Conservation (phyloP, 2,888 invertebrate species). For the Tuberolachnus salignus region DNA sequence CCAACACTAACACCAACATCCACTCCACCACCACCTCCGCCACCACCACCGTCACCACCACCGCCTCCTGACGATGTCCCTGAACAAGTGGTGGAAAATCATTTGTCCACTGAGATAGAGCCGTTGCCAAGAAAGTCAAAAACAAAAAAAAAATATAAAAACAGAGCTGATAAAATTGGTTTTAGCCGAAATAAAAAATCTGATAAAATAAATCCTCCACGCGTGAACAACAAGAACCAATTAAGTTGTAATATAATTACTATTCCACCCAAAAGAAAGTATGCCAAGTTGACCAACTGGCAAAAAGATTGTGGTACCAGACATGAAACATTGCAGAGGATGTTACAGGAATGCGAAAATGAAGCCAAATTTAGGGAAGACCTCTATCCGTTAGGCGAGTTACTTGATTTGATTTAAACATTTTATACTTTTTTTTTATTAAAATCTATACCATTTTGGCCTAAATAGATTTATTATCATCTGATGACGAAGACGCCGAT, state of each 20-base stretch:
- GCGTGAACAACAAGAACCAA: constrained; percentile 26
- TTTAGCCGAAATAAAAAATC: constrained; percentile 16
- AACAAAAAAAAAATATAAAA: constrained; percentile 58
- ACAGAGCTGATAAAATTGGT: constrained; percentile 25
- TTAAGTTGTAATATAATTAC: constrained; percentile 44
- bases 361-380: constrained; percentile 60
- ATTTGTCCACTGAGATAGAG: constrained; percentile 1
- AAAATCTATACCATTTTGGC: not conserved
- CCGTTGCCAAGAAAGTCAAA: constrained; percentile 57
- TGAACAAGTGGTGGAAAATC: constrained; percentile 29
- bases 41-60: constrained; percentile 2
- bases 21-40: too few relatives aligned
- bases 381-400: constrained; percentile 62
- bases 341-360: constrained; percentile 63
- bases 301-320: constrained; percentile 60
- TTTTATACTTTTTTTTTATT: not conserved
- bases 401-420: constrained; percentile 3
- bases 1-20: too few relatives aligned
- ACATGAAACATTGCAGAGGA: constrained; percentile 69
- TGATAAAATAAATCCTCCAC: constrained; percentile 35
- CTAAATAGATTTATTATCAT: constrained; percentile 42
- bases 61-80: constrained; percentile 3
- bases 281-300: constrained; percentile 59
- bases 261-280: constrained; percentile 55
- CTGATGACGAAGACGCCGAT: constrained; percentile 22